Base-by-base conservation (phyloP, 2,888 invertebrate species). In the Eudasyphora cyanicolor region DNA sequence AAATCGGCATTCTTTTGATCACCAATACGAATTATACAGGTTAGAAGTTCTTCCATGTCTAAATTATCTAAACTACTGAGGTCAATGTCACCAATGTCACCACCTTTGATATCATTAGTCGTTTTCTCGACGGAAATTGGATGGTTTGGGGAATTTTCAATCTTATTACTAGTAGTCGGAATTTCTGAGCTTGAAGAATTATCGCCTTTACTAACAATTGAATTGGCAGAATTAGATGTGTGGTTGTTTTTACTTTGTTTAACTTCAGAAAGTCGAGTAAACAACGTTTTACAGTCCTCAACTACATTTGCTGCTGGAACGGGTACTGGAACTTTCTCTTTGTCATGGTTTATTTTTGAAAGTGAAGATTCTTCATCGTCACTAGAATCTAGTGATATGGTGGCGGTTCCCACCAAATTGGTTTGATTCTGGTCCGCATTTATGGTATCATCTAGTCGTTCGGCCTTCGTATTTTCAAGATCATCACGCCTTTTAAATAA, bases 401-500 rank as follows among this genome's bases (percentile, higher is more conserved):
- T 73, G 12, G n/a, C n/a, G n/a, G n/a, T n/a, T n/a, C 64, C 80
- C 1, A 57, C n/a, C 27, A 19, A 7, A 32, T 21, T 7, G 0
- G 29, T 14, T 17, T 24, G 14, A 8, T 69, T 1, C 2, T 69
- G 27, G 76, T 79, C 62, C 19, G 67, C 69, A 54, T n/a, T 32
- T 21, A n/a, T 32, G 38, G 27, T 79, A 0, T 24, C 38, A 24
- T 45, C 4, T 49, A 10, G 19, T 35, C 10, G 21, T 49, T 19
- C 10, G 32, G 27, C 10, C 17, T 21, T 64, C 21, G 42, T 74
- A n/a, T n/a, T 24, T 69, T 54, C 14, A 38, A 85, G 79, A 42
- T 85, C 80, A 5, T 74, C 21, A 35, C 83, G 81, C 8, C 85
- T 67, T 38, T 85, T 80, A 73, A 76, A 79, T 38, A 76, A 54